Evolutionary conservation across 2,888 invertebrate genomes (phyloP).

Genomic region (Operophtera brumata): DNA sequence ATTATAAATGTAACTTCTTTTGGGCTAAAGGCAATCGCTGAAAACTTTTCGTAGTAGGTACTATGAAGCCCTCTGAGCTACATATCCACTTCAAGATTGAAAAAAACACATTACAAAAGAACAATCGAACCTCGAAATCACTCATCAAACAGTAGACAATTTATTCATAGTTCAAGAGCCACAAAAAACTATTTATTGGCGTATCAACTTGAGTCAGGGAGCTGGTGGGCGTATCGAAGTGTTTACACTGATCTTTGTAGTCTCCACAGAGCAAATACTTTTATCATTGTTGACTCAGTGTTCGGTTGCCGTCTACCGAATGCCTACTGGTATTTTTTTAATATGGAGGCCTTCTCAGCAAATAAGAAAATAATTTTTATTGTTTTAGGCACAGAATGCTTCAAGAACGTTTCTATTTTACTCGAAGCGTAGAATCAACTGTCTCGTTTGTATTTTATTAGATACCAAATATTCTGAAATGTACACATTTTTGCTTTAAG

Average conservation of each 20-base stretch:
- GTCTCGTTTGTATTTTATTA: neutral
- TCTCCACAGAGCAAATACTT: conserved; percentile 73
- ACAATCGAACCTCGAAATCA: conserved; percentile 23
- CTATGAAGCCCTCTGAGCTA: too few relatives aligned
- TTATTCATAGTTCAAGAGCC: conserved; percentile 26
- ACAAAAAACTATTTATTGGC: conserved; percentile 37
- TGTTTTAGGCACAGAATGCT: conserved; percentile 44
- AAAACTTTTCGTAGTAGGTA: too few relatives aligned
- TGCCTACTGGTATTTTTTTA: conserved; percentile 55
- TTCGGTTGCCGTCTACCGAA: conserved; percentile 68
- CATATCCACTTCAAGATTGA: neutral
- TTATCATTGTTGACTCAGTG: conserved; percentile 75
- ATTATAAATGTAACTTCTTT: too few relatives aligned
- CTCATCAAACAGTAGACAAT: conserved; percentile 25
- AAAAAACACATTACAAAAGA: conserved; percentile 18
- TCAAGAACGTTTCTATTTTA: neutral
- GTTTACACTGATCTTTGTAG: conserved; percentile 75
- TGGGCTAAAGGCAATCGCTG: too few relatives aligned
- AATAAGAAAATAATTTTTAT: conserved; percentile 54
- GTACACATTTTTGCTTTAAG: too few relatives aligned
- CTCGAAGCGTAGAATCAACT: neutral
- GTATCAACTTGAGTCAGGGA: conserved; percentile 52
- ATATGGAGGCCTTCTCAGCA: conserved; percentile 45
- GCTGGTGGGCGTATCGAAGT: conserved; percentile 65
- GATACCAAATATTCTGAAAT: too few relatives aligned